Base-by-base conservation (phyloP, 1,140 invertebrate genomes). In the Drosophila lini region DNA sequence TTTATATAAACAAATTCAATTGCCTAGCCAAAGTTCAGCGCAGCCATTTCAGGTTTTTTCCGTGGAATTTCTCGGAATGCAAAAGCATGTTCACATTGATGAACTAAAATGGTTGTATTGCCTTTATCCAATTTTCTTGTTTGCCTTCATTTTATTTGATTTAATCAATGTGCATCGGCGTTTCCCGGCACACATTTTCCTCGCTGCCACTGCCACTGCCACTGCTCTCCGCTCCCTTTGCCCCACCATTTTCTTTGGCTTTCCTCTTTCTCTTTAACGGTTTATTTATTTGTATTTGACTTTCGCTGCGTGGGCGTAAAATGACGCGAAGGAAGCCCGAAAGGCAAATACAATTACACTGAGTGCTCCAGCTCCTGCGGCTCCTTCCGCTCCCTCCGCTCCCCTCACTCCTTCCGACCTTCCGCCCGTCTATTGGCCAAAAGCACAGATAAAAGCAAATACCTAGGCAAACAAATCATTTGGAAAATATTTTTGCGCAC, bases 341-440 rank as follows among this genome's bases (percentile, higher is more conserved):
- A 86, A 86, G 67, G 83, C 76, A 86, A 86, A 86, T 82, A 86
- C 82, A 86, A 86, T 86, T 86, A 86, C 76, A 83, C 59, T 88
- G 82, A 86, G 82, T 86, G 82, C 82, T 88, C 77, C 79, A 63
- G 65, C 61, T 81, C 57, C 61, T 59, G 48, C 50, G 34, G 36
- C 40, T 50, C 40, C 34, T 34, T 15, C 15, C 36, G 8, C 16
- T 0, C 50, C 36, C 57, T 53, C 0, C 16, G 22, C 28, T 32
- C 28, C 28, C 15, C 3, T 16, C 28, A 28, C 19, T 41, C 3
- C 31, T 32, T 10, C 15, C 60, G 8, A 0, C 55, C 40, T 61
- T 64, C 16, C 34, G 28, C 11, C 1, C n/a, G 32, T 16, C 67
- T 47, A 70, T 69, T 70, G 67, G 65, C 52, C 65, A 22, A 71